Conservation (phyloP, 92 coral and sea anemone species). For the Palythoa caribaeorum region DNA sequence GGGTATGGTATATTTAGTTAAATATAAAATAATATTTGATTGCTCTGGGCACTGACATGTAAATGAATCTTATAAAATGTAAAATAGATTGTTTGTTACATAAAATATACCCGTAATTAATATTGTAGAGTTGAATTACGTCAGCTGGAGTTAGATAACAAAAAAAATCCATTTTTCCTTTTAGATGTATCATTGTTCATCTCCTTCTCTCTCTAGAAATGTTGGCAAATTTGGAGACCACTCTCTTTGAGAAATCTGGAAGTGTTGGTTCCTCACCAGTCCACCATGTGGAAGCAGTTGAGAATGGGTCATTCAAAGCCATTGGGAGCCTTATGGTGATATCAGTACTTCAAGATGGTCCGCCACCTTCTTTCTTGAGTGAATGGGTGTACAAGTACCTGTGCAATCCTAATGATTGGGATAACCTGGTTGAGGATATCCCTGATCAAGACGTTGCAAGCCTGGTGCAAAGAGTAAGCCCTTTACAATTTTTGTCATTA, state of each 20-base stretch:
- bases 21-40: conserved; percentile 29
- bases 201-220: conserved; percentile 34
- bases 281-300: conserved; percentile 36
- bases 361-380: conserved; percentile 31
- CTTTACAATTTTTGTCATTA: conserved; percentile 35
- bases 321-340: conserved; percentile 42
- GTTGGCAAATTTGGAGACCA: conserved; percentile 36
- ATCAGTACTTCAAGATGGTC: conserved; percentile 39
- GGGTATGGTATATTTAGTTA: conserved; percentile 31
- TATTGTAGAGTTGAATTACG: conserved; percentile 21
- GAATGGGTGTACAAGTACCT: conserved; percentile 21
- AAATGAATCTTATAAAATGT: conserved; percentile 28
- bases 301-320: conserved; percentile 31
- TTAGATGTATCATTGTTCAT: conserved; percentile 30
- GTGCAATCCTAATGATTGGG: conserved; percentile 38
- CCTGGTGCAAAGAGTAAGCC: conserved; percentile 39
- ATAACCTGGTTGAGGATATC: conserved; percentile 35
- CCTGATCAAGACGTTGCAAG: conserved; percentile 39
- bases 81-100: conserved; percentile 24
- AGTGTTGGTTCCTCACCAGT: conserved; percentile 28
- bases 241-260: conserved; percentile 37
- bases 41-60: conserved; percentile 32
- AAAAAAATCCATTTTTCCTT: conserved; percentile 31
- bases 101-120: conserved; percentile 13
- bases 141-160: conserved; percentile 25